Conservation (phyloP, 2,888 invertebrate species). For the Xestia ashworthii region DNA sequence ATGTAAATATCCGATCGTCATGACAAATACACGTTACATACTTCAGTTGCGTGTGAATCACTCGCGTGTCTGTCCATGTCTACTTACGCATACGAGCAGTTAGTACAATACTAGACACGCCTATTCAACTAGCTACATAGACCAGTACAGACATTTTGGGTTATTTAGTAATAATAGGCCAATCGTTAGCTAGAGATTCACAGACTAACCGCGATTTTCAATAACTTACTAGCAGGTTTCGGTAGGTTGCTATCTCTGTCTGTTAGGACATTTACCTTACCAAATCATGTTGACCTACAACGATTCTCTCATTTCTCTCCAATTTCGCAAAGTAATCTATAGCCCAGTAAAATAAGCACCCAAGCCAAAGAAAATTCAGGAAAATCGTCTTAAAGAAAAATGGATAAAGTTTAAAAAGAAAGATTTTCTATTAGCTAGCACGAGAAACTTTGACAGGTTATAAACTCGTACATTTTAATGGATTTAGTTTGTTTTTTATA, state of each 20-base stretch:
- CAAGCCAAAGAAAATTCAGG: slow-evolving; percentile 12
- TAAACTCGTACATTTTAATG: slow-evolving; percentile 18
- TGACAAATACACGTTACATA: neutral
- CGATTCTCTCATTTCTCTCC: neutral
- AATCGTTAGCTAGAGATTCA: neutral
- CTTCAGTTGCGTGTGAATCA: slow-evolving; percentile 36
- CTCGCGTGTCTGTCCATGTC: slow-evolving; percentile 29
- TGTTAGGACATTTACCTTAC: no score
- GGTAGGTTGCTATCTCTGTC: no score
- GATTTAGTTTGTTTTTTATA: slow-evolving; percentile 26
- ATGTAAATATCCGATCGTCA: slow-evolving; percentile 12
- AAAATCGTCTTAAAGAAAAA: slow-evolving; percentile 13
- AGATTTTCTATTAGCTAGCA: slow-evolving; percentile 15
- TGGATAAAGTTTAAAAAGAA: slow-evolving; percentile 29
- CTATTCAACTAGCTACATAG: neutral
- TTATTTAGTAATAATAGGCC: neutral
- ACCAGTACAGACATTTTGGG: neutral
- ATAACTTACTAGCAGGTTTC: no score
- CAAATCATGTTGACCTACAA: neutral
- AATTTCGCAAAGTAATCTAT: neutral
- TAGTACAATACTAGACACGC: slow-evolving; percentile 13
- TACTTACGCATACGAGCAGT: slow-evolving; percentile 9
- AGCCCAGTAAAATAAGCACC: neutral
- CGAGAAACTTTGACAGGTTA: slow-evolving; percentile 30
- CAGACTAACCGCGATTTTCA: no score